Base-by-base conservation (phyloP, 2,888 invertebrate species). In the Pogonocherus hispidulus region DNA sequence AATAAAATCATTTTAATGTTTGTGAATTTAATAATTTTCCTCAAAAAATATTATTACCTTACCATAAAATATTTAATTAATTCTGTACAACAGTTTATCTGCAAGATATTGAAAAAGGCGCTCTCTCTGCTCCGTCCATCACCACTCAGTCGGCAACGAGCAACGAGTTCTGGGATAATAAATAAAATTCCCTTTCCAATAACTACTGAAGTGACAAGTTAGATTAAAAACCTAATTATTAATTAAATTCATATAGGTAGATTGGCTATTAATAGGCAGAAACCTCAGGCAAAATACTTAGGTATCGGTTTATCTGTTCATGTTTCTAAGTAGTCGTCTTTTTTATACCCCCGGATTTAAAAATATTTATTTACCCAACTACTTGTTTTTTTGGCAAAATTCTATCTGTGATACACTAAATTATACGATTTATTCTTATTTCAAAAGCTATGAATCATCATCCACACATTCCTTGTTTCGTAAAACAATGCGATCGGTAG, bases 1-100 rank as follows among this genome's bases (percentile, higher is more conserved):
- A 49, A 72, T 65, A 56, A 70, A 70, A 69, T 37, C 14, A 37
- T 49, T 57, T 56, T 32, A 14, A 52, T 18, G 2, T 2, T 3
- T 27, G 6, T 9, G 9, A n/a, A 20, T 32, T 32, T 14, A 47
- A 27, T 20, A 47, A 47, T 59, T 57, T 27, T 27, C n/a, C 14
- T 6, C 14, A 1, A 41, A 41, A 41, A 41, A 41, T n/a, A 41
- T 41, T n/a, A 14, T n/a, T 41, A 5, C 5, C 5, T 41, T 5
- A 41, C 16, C 41, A n/a, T 3, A n/a, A n/a, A 41, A 32, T 32
- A n/a, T 27, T 27, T 3, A 3, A 27, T 41, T 41, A n/a, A 41
- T 41, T 14, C 41, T 3, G 41, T 5, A n/a, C 11, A 41, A n/a
- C 41, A 5, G n/a, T 8, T 8, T 32, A 32, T 32, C 32, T 8